Conservation (phyloP, 1,140 invertebrate species). For the Campoletis sonorensis region DNA sequence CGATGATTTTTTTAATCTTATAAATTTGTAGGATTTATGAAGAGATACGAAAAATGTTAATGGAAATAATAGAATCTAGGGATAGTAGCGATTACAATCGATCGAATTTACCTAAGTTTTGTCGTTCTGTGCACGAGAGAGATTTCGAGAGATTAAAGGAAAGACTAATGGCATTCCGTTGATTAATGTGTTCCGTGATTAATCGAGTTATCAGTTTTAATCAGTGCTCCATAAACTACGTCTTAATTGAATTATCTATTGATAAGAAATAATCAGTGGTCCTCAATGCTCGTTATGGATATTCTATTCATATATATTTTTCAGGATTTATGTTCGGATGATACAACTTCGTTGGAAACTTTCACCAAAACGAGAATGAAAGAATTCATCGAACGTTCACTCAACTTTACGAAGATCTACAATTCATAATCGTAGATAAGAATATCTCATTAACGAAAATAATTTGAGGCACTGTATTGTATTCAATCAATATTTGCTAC, state of each 20-base stretch:
- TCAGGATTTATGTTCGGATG: too few species aligned
- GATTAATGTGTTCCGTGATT: neutral
- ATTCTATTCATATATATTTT: neutral
- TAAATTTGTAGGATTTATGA: neutral
- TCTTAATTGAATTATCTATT: neutral
- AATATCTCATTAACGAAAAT: neutral
- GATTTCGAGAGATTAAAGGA: neutral
- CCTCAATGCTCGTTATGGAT: neutral
- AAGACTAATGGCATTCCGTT: neutral
- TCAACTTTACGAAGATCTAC: neutral
- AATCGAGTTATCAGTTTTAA: slow-evolving; percentile 4
- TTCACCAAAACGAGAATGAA: neutral
- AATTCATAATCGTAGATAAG: neutral
- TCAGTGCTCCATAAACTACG: neutral
- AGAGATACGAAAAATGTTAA: neutral
- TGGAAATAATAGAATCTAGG: neutral
- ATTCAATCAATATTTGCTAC: too few species aligned
- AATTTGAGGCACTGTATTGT: neutral
- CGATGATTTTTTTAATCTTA: neutral
- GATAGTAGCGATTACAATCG: neutral
- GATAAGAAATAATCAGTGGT: neutral
- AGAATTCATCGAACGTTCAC: neutral
- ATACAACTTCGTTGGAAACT: neutral
- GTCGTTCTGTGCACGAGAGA: neutral
- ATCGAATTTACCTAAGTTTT: neutral